Evolutionary conservation across 1,140 invertebrate species (phyloP), one percentile per base, ranked within the genome.

Genomic region (Papilio polytes): DNA sequence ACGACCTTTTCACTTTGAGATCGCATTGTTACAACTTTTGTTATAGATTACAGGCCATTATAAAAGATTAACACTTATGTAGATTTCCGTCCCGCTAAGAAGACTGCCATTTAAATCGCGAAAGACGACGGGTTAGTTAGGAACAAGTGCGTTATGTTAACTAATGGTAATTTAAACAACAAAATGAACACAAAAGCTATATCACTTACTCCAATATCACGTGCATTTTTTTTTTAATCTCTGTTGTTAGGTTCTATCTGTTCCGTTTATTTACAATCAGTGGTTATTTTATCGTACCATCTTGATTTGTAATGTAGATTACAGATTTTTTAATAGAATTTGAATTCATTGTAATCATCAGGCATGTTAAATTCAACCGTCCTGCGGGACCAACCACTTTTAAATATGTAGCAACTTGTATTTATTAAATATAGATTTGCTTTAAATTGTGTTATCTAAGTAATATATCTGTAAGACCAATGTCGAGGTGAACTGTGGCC

Each of bases 401-500:
- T 41, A 12, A 56, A 56, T 6, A 15, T 20, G 0, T n/a, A 6
- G 1, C 53, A 18, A 56, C 6, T 1, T 46, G 10, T 72, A 10
- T 72, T 41, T 73, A 78, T 72, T 72, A 73, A 8, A 66, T 44
- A 44, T 74, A 6, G 51, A 74, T 74, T 82, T 22, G 15, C 73
- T 70, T 70, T 70, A 63, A 22, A 44, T 70, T 18, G 72, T 74
- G 20, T 46, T 31, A 70, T 36, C 63, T 70, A 15, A 31, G 63
- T 70, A 70, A 70, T 36, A 70, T 36, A 3, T 70, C 63, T 70
- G 63, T 78, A 78, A 78, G 77, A 59, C 9, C 77, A 22, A 22
- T 46, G 51, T 66, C 77, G 63, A 80, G 80, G 72, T 66, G 82
- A 81, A 83, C 59, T 81, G 72, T 73, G 80, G 80, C 82, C 82